Evolutionary conservation across 2,113 vertebrate species (phyloP), one percentile per base, ranked within the genome.

Genomic region (Antigone vipio): DNA sequence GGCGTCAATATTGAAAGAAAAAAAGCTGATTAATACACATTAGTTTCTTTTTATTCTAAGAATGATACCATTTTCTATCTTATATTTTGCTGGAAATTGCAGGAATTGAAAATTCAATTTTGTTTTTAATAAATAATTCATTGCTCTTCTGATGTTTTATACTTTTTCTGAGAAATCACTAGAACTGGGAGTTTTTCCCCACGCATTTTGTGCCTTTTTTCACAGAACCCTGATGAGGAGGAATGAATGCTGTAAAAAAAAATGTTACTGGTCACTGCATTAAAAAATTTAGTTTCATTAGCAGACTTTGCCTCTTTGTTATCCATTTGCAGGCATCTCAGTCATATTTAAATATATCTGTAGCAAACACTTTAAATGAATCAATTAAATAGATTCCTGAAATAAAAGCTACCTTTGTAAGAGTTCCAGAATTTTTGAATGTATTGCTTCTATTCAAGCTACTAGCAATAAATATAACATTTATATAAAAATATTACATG

Each of bases 371-470:
- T 91, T 92, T 68, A 82, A 96, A 85, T 94, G 52, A 92, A 95
- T 93, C 38, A 38, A 60, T 92, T 95, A 84, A 84, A 92, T 47
- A 73, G n/a, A 67, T 24, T 50, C 14, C 52, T 93, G 45, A 97
- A 95, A 81, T 94, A 97, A 97, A 97, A 96, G 78, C 17, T 11
- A 59, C 44, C 81, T 97, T 95, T 96, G 47, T 97, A 89, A 66
- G 53, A 66, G 73, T 91, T 96, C 55, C 88, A 91, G 63, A 83
- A 83, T 94, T 95, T 97, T 94, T 96, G 68, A 98, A 90, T 95
- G 58, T 38, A 34, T 94, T 97, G 55, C 88, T 97, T 97, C 93
- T 86, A 27, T 88, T 80, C 35, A 56, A 93, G 90, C 55, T 49
- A 84, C 72, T 69, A 95, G 67, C 47, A 94, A 98, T 82, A 97